phyloP scores from a whole-genome alignment of 2,888 invertebrate species.

The Chironomus riparius region DNA sequence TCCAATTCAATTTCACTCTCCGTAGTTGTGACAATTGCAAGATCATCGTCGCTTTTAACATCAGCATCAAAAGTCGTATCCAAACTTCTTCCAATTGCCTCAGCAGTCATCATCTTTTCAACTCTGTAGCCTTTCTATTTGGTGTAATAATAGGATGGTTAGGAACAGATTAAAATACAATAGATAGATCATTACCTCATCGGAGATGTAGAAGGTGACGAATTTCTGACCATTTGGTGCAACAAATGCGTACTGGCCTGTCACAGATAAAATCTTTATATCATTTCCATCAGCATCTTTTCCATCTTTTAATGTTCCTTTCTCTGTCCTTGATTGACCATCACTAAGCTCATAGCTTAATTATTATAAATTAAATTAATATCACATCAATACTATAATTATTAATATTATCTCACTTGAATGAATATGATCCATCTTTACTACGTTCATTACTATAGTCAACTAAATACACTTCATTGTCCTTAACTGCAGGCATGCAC shows the following conservation, averaged over 20 bases:
- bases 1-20: background rate
- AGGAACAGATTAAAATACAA: background rate
- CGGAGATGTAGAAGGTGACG: background rate
- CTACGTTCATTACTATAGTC: background rate
- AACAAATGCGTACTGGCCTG: background rate
- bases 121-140: background rate
- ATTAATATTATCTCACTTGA: background rate
- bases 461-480: background rate
- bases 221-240: background rate
- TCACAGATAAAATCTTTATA: background rate
- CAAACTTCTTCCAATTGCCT: background rate
- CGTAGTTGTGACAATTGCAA: background rate
- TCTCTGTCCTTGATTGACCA: background rate
- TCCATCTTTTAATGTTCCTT: background rate
- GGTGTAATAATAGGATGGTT: background rate
- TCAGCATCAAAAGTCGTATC: background rate
- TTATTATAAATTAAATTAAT: background rate
- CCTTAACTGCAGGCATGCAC: background rate
- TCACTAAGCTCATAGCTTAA: slow-evolving; percentile 4
- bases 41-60: background rate
- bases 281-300: background rate
- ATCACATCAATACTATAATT: background rate
- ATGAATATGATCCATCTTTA: background rate
- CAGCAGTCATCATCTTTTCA: background rate
- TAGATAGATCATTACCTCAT: background rate